Conservation (phyloP, 2,888 invertebrate species). For the Zygogramma bicolorata region DNA sequence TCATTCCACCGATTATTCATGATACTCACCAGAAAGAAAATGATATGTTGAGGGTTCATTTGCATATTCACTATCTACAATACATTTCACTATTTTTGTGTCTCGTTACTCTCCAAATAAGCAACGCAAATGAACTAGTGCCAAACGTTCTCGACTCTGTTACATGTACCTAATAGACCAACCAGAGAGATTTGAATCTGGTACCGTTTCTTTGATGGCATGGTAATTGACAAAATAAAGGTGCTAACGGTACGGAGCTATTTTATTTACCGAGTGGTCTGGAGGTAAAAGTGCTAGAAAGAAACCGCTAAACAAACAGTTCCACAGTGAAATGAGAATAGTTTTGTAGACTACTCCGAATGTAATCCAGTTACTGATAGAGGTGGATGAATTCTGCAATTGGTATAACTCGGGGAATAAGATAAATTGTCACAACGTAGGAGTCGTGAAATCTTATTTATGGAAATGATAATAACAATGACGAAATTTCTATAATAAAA, state of each 20-base stretch:
- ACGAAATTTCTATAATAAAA: no score
- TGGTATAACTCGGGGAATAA: background rate
- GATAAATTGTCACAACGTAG: background rate
- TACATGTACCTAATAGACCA: no score
- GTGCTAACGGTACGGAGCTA: conserved; percentile 16
- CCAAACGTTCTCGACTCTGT: no score
- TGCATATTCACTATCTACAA: background rate
- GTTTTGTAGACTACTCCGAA: background rate
- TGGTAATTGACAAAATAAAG: conserved; percentile 33
- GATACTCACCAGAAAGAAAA: background rate
- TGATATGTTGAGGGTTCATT: background rate
- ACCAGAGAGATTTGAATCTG: background rate
- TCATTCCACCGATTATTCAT: background rate
- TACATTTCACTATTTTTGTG: background rate
- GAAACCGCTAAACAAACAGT: conserved; percentile 10
- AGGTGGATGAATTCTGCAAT: background rate
- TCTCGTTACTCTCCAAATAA: background rate
- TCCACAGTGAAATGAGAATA: background rate
- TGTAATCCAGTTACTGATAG: background rate
- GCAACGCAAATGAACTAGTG: no score
- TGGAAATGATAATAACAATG: no score
- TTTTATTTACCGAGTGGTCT: background rate
- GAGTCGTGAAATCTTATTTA: no score
- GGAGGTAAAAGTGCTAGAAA: conserved; percentile 9
- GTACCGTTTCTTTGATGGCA: background rate